Conservation (phyloP, 2,113 vertebrate genomes). For the Typhlomys cinereus region DNA sequence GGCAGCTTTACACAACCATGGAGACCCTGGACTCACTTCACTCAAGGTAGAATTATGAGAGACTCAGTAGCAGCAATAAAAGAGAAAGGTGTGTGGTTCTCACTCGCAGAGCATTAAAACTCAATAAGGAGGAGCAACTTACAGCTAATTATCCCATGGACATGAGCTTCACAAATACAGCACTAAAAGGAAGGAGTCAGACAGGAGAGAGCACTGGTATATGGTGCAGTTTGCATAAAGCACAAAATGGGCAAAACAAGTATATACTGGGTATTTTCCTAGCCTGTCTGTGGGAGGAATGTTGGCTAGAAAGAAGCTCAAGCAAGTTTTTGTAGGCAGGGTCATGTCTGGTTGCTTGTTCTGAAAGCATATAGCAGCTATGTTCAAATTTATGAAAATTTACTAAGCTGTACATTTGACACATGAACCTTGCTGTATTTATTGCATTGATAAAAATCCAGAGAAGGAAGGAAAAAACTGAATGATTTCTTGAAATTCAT, state of each 20-base stretch:
- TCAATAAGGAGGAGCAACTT: neutral
- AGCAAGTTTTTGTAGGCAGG: rapidly evolving
- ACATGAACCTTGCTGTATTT: neutral
- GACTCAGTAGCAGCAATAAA: rapidly evolving
- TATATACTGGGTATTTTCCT: neutral
- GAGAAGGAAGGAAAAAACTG: neutral
- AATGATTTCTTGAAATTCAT: neutral
- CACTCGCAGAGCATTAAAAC: neutral
- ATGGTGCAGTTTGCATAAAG: neutral
- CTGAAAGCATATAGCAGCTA: neutral
- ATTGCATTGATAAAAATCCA: neutral
- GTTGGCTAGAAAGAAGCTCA: neutral
- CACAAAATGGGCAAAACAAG: neutral
- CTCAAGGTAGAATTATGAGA: neutral
- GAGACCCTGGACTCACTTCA: neutral
- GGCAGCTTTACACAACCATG: neutral
- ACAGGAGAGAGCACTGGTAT: neutral
- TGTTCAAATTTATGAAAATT: neutral
- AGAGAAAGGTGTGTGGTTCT: neutral
- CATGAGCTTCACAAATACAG: neutral
- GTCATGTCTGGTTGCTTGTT: neutral
- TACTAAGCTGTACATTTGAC: neutral
- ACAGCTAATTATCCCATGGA: neutral
- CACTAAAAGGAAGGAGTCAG: neutral
- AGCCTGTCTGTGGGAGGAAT: neutral